Percentiles rank a stretch among this genome's conserved stretches.
Conservation (phyloP, 1,140 invertebrate species). For the Dinoponera quadriceps region DNA sequence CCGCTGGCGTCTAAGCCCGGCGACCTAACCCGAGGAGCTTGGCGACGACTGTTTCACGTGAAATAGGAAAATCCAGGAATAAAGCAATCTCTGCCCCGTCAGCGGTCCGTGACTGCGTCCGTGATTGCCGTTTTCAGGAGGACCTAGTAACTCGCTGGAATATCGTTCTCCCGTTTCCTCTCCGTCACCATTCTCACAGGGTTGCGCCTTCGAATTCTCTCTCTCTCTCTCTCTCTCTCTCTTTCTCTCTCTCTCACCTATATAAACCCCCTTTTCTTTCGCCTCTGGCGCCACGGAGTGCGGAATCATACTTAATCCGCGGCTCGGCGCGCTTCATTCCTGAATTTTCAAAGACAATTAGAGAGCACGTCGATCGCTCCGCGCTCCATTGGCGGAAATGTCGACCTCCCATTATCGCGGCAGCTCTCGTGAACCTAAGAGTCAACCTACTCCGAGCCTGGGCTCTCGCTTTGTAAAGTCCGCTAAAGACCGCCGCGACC, state of each 20-base stretch:
- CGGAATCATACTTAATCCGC: constrained; percentile 45
- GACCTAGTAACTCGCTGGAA: constrained; percentile 28
- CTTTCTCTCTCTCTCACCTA: neutral
- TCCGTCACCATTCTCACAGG: neutral
- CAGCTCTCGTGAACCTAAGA: constrained; percentile 24
- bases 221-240: neutral
- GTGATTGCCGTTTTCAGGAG: constrained; percentile 57
- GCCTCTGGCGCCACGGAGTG: constrained; percentile 2
- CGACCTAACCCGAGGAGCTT: neutral
- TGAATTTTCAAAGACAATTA: constrained; percentile 56
- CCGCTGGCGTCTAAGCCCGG: neutral
- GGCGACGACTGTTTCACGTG: constrained; percentile 45
- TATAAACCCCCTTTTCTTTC: constrained; percentile 43
- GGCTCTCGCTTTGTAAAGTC: constrained; percentile 1
- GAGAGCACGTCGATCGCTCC: constrained; percentile 41
- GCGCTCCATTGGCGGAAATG: constrained; percentile 35
- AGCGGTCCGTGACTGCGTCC: constrained; percentile 45
- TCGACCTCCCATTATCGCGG: constrained; percentile 2
- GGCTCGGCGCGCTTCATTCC: constrained; percentile 38
- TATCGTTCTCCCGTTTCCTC: constrained; percentile 34
- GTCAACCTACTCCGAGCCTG: constrained; percentile 5
- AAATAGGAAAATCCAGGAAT: constrained; percentile 57
- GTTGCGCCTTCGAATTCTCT: neutral
- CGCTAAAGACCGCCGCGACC: neutral
- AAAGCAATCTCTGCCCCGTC: constrained; percentile 60